These are phyloP conservation scores for Trachops cirrhosus DNA, from an alignment of 2,797 vertebrate species.

Conservation along the genomic window DNA sequence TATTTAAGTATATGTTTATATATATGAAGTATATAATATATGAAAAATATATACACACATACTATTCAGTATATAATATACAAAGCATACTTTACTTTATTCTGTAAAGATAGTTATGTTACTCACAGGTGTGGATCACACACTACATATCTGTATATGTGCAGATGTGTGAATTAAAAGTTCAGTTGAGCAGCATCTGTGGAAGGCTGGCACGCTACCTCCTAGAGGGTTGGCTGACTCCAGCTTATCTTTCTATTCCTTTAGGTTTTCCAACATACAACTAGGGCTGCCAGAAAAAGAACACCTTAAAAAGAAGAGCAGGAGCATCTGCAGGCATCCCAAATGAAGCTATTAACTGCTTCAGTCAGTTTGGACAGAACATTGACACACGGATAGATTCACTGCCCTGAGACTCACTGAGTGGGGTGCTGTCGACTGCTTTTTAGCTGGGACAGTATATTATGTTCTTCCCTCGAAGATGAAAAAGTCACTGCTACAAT, in stretches of 20 bases:
- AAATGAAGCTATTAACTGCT: background rate
- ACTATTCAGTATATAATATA: background rate
- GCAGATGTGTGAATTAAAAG: background rate
- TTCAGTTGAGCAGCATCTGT: background rate
- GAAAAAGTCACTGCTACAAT: background rate
- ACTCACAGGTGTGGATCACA: background rate
- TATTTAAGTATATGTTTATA: background rate
- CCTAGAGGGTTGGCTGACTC: background rate
- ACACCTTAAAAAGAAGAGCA: background rate
- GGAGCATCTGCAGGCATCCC: background rate
- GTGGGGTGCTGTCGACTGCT: background rate
- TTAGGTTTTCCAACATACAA: background rate
- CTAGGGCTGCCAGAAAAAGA: background rate
- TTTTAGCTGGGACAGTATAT: background rate
- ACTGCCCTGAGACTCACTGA: background rate
- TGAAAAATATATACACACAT: background rate
- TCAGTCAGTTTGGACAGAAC: background rate
- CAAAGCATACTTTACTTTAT: background rate
- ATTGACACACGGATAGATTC: background rate
- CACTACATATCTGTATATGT: background rate
- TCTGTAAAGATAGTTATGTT: background rate
- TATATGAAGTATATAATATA: background rate
- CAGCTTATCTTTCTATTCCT: background rate
- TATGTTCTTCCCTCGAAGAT: background rate
- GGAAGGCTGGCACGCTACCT: background rate